Conservation (phyloP, 2,797 vertebrate genomes). For the Mormyrops attenuatus region DNA sequence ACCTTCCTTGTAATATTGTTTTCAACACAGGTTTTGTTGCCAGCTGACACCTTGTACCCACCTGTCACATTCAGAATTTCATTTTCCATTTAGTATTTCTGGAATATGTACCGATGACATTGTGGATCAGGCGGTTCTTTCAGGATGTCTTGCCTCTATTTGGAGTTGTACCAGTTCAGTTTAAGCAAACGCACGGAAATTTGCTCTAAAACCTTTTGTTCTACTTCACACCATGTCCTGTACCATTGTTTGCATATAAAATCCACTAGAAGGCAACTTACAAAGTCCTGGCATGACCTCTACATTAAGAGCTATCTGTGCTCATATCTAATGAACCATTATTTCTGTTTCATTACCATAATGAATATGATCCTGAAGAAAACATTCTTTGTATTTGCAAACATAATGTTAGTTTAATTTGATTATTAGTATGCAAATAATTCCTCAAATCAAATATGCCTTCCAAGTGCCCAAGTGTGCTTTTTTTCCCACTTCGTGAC, state of each 20-base stretch:
- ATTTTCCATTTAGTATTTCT: neutral
- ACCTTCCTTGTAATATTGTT: neutral
- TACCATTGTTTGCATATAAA: neutral
- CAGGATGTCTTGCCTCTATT: neutral
- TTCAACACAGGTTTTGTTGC: neutral
- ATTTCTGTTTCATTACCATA: neutral
- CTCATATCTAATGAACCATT: neutral
- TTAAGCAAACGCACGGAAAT: neutral
- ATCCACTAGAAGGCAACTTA: neutral
- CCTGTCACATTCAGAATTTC: neutral
- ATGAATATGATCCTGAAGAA: neutral
- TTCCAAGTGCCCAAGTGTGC: neutral
- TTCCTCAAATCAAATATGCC: conserved; percentile 9
- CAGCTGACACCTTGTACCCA: neutral
- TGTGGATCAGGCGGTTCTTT: neutral
- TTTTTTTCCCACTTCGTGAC: neutral
- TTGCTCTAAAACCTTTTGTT: neutral
- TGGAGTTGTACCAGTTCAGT: neutral
- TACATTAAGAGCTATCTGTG: neutral
- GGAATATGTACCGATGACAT: neutral
- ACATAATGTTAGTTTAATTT: conserved; percentile 1
- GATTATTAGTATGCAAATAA: conserved; percentile 12
- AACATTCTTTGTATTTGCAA: conserved; percentile 5
- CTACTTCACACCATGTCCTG: neutral
- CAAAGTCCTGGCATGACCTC: neutral